Conservation (phyloP, 2,888 invertebrate species). For the Bembecia ichneumoniformis region DNA sequence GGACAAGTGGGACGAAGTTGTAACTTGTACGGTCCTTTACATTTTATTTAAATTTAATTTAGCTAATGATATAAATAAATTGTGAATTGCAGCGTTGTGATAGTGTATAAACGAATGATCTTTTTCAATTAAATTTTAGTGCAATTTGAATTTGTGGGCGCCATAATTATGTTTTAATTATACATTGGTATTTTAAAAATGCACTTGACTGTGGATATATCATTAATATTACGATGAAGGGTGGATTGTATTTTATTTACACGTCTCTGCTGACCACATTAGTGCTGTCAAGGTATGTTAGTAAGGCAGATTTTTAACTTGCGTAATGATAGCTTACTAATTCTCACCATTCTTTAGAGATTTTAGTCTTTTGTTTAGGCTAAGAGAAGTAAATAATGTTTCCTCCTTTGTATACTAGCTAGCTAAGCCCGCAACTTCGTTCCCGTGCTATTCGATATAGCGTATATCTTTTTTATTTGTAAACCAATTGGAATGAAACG, state of each 20-base stretch:
- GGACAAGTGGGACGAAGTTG: not conserved
- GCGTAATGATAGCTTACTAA: too few species aligned
- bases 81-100: constrained; percentile 16
- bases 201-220: constrained; percentile 62
- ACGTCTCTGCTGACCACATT: constrained; percentile 75
- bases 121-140: constrained; percentile 12
- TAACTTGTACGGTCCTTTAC: not conserved
- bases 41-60: not conserved
- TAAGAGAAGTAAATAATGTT: too few species aligned
- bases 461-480: too few species aligned
- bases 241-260: constrained; percentile 71
- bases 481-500: too few species aligned
- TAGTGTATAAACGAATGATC: constrained; percentile 9
- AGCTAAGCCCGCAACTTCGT: too few species aligned
- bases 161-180: constrained; percentile 52
- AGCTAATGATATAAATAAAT: not conserved
- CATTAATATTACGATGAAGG: constrained; percentile 74
- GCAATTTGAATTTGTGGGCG: constrained; percentile 22
- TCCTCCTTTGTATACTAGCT: too few species aligned
- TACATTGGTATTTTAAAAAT: constrained; percentile 49
- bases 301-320: too few species aligned
- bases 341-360: too few species aligned
- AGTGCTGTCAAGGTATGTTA: constrained; percentile 69
- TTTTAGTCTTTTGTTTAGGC: too few species aligned
- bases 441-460: too few species aligned